Base-by-base conservation (phyloP, 2,797 vertebrate species). In the Selene dorsalis region DNA sequence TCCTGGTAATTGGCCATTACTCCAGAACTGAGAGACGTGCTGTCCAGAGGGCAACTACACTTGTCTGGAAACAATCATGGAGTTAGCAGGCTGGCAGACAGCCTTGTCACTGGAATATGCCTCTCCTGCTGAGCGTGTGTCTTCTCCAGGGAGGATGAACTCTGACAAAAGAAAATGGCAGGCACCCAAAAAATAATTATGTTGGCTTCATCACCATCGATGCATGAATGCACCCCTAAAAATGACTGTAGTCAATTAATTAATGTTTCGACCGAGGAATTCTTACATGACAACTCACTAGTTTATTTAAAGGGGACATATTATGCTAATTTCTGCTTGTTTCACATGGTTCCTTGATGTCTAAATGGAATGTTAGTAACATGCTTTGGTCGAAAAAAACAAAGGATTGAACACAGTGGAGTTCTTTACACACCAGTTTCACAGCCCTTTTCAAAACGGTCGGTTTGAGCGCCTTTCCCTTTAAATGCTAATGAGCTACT, bases 21-120 rank as follows among this genome's bases (percentile, higher is more conserved):
- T 93, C 86, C 75, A 79, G 85, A 92, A 90, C 85, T 88, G 89
- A 89, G 89, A 92, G 88, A 89, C 82, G 79, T 84, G 90, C 89
- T 90, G 90, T 93, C 92, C 92, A 93, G 88, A 93, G 92, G 93
- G 93, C 91, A 93, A 92, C 93, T 89, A 66, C 80, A 85, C 87
- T 91, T 92, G 91, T 92, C 93, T 95, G 94, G 93, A 93, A 94
- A 91, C 92, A 93, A 94, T 95, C 92, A 94, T 84, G 84, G 86
- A 85, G 86, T 92, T 84, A 89, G 89, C 87, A 87, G 80, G 89
- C 90, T 93, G 92, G 92, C 92, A 93, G 88, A 88, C 88, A 86
- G 87, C 81, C 84, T 86, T 80, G 91, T 93, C 92, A 91, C 85
- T 84, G 78, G 83, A 84, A 79, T 82, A 88, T 64, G 80, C 75